Percentiles rank a stretch among this genome's conserved stretches.
phyloP scores from a whole-genome alignment of 2,797 vertebrate species.

The Bradypodion ventrale region DNA sequence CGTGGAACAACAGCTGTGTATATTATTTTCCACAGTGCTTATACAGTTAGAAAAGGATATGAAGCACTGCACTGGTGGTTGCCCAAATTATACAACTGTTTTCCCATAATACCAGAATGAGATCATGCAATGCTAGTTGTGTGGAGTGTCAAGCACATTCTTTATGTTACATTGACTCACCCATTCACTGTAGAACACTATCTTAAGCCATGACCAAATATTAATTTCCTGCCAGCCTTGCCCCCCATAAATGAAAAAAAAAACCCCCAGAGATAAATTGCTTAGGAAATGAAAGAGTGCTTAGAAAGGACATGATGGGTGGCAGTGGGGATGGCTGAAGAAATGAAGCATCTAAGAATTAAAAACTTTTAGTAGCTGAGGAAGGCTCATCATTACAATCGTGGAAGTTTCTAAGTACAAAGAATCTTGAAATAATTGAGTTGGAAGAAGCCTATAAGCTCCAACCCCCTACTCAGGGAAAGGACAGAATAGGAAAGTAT shows the following conservation, averaged over 20 bases:
- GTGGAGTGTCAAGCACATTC: neutral
- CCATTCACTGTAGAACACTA: neutral
- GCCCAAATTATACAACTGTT: neutral
- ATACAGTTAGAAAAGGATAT: neutral
- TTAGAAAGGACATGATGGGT: neutral
- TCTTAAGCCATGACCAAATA: no score
- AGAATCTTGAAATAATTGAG: no score
- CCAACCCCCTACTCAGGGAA: no score
- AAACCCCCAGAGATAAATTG: neutral
- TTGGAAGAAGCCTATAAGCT: no score
- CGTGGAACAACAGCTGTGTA: neutral
- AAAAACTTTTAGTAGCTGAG: neutral
- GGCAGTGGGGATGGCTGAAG: no score
- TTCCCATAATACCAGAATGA: neutral
- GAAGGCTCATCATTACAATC: neutral
- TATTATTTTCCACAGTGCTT: neutral
- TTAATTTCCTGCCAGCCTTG: neutral
- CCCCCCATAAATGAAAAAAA: neutral
- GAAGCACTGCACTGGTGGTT: neutral
- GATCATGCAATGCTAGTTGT: neutral
- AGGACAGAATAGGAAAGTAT: neutral
- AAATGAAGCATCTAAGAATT: neutral
- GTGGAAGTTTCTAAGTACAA: no score
- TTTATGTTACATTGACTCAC: neutral
- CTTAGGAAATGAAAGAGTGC: no score